Evolutionary conservation across 2,113 vertebrate species (phyloP), one percentile per base, ranked within the genome.

Genomic region (Heterochromis multidens): DNA sequence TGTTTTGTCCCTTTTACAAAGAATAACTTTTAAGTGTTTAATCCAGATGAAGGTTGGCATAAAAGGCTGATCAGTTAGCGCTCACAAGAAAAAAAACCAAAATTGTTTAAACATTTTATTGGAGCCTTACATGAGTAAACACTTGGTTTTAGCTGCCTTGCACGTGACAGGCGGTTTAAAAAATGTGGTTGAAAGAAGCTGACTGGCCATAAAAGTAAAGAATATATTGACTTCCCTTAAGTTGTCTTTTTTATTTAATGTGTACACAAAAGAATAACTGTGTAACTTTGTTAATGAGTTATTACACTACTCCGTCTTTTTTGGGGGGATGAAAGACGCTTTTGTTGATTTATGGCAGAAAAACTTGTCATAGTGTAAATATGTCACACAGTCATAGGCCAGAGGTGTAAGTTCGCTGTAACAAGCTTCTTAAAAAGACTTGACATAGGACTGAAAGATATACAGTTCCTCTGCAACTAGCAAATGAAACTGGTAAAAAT

Each of bases 161-260:
- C 76, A 88, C 17, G 13, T 91, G 82, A 86, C 77, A 70, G 52
- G 60, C 77, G 6, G n/a, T 79, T 33, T 17, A 11, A 21, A 62
- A 76, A 11, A 70, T 8, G 61, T 82, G 89, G 79, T 79, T 67
- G 27, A 90, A 90, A 93, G 65, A 81, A 88, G 80, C 23, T 60
- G 84, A 89, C 84, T 77, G 35, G 62, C 77, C 78, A 88, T 94
- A 91, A 89, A 92, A 81, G 46, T 33, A 14, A 83, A 60, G 1
- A 65, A 35, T 57, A 54, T 72, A 63, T 83, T 56, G 37, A 83
- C 10, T 57, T 31, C 23, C 29, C 35, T 10, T 23, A 17, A n/a
- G 56, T 40, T 37, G 21, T 79, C 56, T 60, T 79, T 80, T n/a
- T 21, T 58, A 74, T 80, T 25, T 21, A 3, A 14, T 46, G 7